Percentiles rank a stretch among this genome's conserved stretches.
Evolutionary conservation across 2,113 vertebrate species (phyloP).

Genomic region (Daphoenositta chrysoptera): DNA sequence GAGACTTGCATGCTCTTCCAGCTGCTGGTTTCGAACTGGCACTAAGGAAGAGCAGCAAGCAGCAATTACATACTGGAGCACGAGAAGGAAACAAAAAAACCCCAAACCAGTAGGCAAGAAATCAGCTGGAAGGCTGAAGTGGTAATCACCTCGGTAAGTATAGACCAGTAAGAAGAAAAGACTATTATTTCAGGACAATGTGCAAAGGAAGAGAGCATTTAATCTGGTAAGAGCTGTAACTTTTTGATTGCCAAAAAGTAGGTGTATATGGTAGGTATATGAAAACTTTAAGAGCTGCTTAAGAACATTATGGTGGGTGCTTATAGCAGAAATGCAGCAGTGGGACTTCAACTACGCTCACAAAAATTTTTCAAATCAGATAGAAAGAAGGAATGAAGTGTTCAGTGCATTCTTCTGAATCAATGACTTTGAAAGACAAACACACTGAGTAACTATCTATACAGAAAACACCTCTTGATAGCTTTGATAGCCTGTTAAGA

Average conservation of each 20-base stretch:
- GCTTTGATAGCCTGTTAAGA: neutral
- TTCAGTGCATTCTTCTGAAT: neutral
- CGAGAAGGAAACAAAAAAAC: neutral
- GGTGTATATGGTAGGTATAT: neutral
- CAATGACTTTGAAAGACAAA: neutral
- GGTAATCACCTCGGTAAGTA: neutral
- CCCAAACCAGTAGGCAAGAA: neutral
- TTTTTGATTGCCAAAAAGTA: neutral
- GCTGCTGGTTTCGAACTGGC: slow-evolving; percentile 1
- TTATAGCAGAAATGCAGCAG: neutral
- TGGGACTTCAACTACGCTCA: neutral
- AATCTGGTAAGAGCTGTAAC: neutral
- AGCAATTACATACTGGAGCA: neutral
- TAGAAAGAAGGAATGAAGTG: neutral
- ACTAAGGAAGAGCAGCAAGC: neutral
- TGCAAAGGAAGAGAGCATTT: neutral
- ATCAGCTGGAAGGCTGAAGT: neutral
- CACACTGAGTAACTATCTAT: neutral
- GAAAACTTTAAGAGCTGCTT: neutral
- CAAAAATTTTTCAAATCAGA: neutral
- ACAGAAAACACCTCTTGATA: neutral
- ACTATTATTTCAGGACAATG: neutral
- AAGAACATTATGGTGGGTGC: neutral
- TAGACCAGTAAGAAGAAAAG: neutral
- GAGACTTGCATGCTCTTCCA: neutral